Percentiles rank a stretch among this genome's conserved stretches.
phyloP scores from a whole-genome alignment of 2,113 vertebrate species.

The Bettongia penicillata region DNA sequence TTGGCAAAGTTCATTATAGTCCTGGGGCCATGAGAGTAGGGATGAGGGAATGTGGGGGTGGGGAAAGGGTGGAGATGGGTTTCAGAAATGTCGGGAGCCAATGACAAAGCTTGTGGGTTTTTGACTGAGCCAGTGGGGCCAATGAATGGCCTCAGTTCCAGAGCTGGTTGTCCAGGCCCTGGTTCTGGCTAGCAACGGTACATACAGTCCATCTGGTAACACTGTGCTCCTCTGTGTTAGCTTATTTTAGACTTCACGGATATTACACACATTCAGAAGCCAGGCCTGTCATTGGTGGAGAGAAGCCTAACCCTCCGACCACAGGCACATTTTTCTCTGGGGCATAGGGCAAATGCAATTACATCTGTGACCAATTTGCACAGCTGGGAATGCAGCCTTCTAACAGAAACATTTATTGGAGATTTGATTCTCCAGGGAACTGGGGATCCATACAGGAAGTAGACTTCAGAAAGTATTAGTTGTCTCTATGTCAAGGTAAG shows the following conservation, averaged over 20 bases:
- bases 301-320: constrained; percentile 55
- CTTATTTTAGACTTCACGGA: constrained; percentile 66
- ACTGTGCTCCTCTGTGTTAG: constrained; percentile 33
- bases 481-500: constrained; percentile 21
- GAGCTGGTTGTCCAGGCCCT: background rate
- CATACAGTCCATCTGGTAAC: constrained; percentile 56
- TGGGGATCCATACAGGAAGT: constrained; percentile 70
- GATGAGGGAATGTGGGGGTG: background rate
- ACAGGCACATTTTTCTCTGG: constrained; percentile 71
- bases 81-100: constrained; percentile 11
- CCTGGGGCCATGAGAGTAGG: background rate
- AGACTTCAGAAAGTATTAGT: constrained; percentile 50
- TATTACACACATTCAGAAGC: constrained; percentile 68
- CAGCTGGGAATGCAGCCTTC: constrained; percentile 75
- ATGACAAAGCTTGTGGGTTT: background rate
- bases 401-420: constrained; percentile 78
- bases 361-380: constrained; percentile 82
- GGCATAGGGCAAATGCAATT: constrained; percentile 81
- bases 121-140: background rate
- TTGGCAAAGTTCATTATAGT: background rate
- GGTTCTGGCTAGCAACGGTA: constrained; percentile 64
- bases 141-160: background rate
- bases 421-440: constrained; percentile 71
- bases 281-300: constrained; percentile 56
- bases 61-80: background rate